Percentiles rank a stretch among this genome's conserved stretches.
Conservation (phyloP, 2,888 invertebrate genomes). For the Resseliella maxima region DNA sequence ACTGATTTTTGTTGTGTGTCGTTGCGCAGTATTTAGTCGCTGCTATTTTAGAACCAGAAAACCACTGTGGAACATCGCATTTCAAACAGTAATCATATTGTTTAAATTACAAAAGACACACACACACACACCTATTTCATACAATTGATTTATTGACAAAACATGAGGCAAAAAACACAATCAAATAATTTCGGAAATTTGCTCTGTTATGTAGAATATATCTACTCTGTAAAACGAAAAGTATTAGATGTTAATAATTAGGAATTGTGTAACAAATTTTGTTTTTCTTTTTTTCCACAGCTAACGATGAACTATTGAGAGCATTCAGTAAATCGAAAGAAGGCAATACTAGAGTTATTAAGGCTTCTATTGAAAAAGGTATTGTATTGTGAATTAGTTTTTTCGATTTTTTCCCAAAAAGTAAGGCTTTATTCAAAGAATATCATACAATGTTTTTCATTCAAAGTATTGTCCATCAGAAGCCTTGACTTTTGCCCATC, state of each 20-base stretch:
- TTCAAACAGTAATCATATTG: not conserved
- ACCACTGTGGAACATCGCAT: not conserved
- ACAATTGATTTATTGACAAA: constrained; percentile 12
- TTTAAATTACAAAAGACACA: not conserved
- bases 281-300: constrained; percentile 68
- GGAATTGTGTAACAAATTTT: constrained; percentile 12
- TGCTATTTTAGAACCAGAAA: not conserved
- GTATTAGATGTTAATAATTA: no score
- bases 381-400: no score
- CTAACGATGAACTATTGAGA: constrained; percentile 83
- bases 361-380: constrained; percentile 90
- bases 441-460: no score
- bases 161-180: not conserved
- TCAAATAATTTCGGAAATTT: not conserved
- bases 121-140: not conserved
- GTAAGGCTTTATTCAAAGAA: no score
- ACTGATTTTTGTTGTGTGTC: constrained; percentile 13
- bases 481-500: no score
- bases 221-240: no score
- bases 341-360: constrained; percentile 82
- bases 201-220: not conserved
- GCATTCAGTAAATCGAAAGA: constrained; percentile 85
- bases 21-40: not conserved
- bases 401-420: no score
- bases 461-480: no score